A percentile compares a stretch with the other conserved stretches of the same genome.
phyloP scores from a whole-genome alignment of 1,140 invertebrate species.

The Pissodes strobi region DNA sequence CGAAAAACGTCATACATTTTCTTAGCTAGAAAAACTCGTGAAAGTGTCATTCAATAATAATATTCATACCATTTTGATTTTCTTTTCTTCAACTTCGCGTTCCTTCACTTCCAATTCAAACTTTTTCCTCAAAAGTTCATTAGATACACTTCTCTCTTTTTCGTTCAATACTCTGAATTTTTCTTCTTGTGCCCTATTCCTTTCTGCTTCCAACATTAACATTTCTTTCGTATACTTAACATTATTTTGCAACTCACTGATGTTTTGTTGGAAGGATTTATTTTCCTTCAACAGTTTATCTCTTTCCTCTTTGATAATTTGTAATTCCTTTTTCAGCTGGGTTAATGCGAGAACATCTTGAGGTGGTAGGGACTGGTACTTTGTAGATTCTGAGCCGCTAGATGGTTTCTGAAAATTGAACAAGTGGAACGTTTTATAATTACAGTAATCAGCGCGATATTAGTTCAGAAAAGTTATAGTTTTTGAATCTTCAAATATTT shows the following conservation, averaged over 20 bases:
- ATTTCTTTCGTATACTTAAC: constrained; percentile 61
- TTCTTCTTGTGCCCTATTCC: constrained; percentile 60
- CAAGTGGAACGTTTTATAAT: no score
- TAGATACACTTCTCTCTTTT: constrained; percentile 51
- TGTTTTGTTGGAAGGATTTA: constrained; percentile 36
- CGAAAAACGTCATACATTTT: background rate
- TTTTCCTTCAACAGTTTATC: constrained; percentile 46
- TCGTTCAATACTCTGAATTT: constrained; percentile 52
- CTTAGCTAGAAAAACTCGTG: background rate
- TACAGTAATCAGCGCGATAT: no score
- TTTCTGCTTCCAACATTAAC: constrained; percentile 59
- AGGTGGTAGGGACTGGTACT: constrained; percentile 45
- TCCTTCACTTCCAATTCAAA: constrained; percentile 59
- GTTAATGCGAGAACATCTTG: constrained; percentile 57
- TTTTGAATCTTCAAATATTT: no score
- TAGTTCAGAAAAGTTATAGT: no score
- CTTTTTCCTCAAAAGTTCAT: constrained; percentile 49
- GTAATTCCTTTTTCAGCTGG: constrained; percentile 58
- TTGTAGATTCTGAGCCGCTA: constrained; percentile 44
- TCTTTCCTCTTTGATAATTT: constrained; percentile 59
- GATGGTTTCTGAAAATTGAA: constrained; percentile 18
- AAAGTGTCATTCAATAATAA: no score
- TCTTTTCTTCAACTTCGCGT: constrained; percentile 53
- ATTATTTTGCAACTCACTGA: constrained; percentile 49
- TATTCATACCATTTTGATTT: constrained; percentile 55